Evolutionary conservation across 1,140 invertebrate species (phyloP).

Genomic region (Anoplolepis gracilipes): DNA sequence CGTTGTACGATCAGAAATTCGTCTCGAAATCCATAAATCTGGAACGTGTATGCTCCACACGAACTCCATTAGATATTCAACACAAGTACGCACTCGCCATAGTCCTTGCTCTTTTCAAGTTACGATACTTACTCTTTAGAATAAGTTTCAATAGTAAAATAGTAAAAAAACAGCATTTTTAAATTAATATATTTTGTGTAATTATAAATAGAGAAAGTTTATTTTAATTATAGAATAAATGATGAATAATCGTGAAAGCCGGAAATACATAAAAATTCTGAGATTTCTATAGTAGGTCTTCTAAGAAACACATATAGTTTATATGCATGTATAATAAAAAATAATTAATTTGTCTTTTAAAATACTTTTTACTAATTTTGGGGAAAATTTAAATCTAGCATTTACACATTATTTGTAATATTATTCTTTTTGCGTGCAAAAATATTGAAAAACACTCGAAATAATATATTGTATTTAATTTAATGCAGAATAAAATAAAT

Average conservation of each 20-base stretch:
- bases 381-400: not conserved
- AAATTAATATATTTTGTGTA: not conserved
- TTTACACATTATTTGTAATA: not conserved
- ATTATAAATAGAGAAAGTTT: too few species aligned
- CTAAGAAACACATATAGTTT: too few species aligned
- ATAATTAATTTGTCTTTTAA: not conserved
- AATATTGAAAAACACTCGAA: not conserved
- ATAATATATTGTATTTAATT: too few species aligned
- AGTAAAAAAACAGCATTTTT: not conserved
- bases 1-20: slow-evolving; percentile 34
- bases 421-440: too few species aligned
- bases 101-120: not conserved
- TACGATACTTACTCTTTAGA: not conserved
- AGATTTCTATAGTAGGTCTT: not conserved
- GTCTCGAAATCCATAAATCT: slow-evolving; percentile 30
- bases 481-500: not conserved
- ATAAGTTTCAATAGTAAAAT: not conserved
- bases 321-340: too few species aligned
- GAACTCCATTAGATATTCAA: slow-evolving; percentile 32
- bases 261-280: not conserved
- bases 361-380: not conserved
- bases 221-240: slow-evolving; percentile 4
- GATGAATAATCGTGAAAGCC: not conserved
- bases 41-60: not conserved
- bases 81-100: not conserved